A percentile compares a stretch with the other conserved stretches of the same genome.
phyloP scores from a whole-genome alignment of 2,797 vertebrate species.

The Acrossocheilus fasciatus region DNA sequence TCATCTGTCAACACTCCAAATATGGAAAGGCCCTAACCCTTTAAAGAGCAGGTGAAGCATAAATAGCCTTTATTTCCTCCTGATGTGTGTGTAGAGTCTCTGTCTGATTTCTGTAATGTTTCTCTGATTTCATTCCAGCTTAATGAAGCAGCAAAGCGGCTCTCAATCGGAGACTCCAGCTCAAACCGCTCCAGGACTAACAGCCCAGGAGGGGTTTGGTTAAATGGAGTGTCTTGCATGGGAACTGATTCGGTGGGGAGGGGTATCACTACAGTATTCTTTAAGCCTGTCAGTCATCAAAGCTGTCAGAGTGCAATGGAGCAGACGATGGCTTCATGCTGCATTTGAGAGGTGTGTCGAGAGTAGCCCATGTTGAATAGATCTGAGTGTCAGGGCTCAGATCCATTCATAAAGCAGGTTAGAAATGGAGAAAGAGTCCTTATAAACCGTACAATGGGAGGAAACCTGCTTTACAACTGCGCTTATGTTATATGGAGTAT shows the following conservation, averaged over 20 bases:
- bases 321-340: conserved; percentile 65
- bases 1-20: conserved; percentile 68
- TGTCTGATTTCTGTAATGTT: conserved; percentile 31
- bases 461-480: conserved; percentile 69
- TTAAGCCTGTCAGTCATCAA: conserved; percentile 50
- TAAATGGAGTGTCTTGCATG: conserved; percentile 45
- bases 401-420: conserved; percentile 62
- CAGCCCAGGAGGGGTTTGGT: conserved; percentile 6
- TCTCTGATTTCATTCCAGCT: conserved; percentile 46
- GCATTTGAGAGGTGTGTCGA: conserved; percentile 56
- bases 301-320: conserved; percentile 57
- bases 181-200: conserved; percentile 37
- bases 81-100: conserved; percentile 2
- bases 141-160: conserved; percentile 55
- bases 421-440: conserved; percentile 6
- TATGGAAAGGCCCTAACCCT: conserved; percentile 64
- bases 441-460: conserved; percentile 40
- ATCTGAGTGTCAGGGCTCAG: conserved; percentile 57
- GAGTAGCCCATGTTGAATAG: conserved; percentile 61
- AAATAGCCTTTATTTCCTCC: conserved; percentile 45
- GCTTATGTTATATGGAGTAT: conserved; percentile 53
- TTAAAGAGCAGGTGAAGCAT: conserved; percentile 57
- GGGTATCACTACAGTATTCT: conserved; percentile 40
- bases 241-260: conserved; percentile 37
- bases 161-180: conserved; percentile 36